These are phyloP conservation scores for Gymnoscopelus microlampas DNA, from an alignment of 2,797 vertebrate species.

Conservation along the genomic window DNA sequence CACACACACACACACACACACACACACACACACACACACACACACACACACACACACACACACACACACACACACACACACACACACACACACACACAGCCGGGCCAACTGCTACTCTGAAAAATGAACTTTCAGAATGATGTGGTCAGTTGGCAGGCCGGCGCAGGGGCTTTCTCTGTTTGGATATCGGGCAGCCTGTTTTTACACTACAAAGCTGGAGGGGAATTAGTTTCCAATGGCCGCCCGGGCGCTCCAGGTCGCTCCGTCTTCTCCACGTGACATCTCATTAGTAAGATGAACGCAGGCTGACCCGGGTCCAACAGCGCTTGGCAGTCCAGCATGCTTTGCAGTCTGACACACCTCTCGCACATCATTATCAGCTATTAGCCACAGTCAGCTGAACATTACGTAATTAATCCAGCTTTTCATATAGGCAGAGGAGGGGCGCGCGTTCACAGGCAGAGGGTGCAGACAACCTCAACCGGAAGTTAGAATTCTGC, in stretches of 20 bases:
- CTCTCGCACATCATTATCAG: slow-evolving; percentile 83
- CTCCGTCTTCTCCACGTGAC: slow-evolving; percentile 77
- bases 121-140: slow-evolving; percentile 79
- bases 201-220: slow-evolving; percentile 64
- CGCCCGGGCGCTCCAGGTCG: slow-evolving; percentile 66
- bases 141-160: slow-evolving; percentile 79
- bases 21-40: not conserved
- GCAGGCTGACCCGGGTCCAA: slow-evolving; percentile 76
- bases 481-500: slow-evolving; percentile 19
- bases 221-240: slow-evolving; percentile 74
- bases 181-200: slow-evolving; percentile 66
- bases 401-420: slow-evolving; percentile 78
- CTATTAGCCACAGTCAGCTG: slow-evolving; percentile 80
- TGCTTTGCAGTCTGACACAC: slow-evolving; percentile 72
- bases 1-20: not conserved
- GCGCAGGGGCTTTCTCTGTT: slow-evolving; percentile 57
- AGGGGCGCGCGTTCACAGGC: slow-evolving; percentile 28
- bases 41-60: not conserved
- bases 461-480: slow-evolving; percentile 13
- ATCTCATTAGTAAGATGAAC: slow-evolving; percentile 85
- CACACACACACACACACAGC: slow-evolving; percentile 4
- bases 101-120: slow-evolving; percentile 66
- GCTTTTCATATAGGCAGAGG: slow-evolving; percentile 71
- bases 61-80: not conserved
- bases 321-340: slow-evolving; percentile 75